These are phyloP conservation scores for Gryllus bimaculatus DNA, from an alignment of 1,140 invertebrate species.

Conservation along the genomic window DNA sequence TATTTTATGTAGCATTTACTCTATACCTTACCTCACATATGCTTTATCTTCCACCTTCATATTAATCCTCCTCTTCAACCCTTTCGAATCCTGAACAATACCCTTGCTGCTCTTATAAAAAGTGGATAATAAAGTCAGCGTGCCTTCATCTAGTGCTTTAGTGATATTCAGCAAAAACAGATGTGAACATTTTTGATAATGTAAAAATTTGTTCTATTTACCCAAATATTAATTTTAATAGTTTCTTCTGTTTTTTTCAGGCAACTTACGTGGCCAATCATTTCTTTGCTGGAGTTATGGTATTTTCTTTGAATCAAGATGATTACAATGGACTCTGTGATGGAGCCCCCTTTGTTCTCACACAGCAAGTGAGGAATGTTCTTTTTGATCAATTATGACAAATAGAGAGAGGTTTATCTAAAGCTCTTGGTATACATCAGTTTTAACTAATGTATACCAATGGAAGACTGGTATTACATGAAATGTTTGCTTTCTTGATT, in stretches of 20 bases:
- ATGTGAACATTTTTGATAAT: too few relatives aligned
- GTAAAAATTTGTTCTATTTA: too few relatives aligned
- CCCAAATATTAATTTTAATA: too few relatives aligned
- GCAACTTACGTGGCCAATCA: not conserved
- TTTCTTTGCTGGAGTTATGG: not conserved
- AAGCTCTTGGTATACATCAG: not conserved
- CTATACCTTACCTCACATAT: too few relatives aligned
- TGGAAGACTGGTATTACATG: not conserved
- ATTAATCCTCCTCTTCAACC: too few relatives aligned
- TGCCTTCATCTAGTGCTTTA: too few relatives aligned
- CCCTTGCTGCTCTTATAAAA: too few relatives aligned
- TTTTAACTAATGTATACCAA: not conserved
- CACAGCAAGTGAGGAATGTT: not conserved
- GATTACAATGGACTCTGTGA: not conserved
- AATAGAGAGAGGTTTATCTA: not conserved
- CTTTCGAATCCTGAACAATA: too few relatives aligned
- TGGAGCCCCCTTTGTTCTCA: not conserved
- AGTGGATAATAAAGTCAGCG: too few relatives aligned
- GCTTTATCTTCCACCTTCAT: too few relatives aligned
- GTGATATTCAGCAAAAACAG: too few relatives aligned
- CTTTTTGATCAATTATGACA: not conserved
- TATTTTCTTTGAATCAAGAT: constrained; percentile 6
- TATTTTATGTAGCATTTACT: too few relatives aligned
- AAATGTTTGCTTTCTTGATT: not conserved
- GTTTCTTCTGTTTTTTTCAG: not conserved